A percentile compares a stretch with the other conserved stretches of the same genome.
Conservation (phyloP, 2,888 invertebrate species). For the Lasioglossum figueresi region DNA sequence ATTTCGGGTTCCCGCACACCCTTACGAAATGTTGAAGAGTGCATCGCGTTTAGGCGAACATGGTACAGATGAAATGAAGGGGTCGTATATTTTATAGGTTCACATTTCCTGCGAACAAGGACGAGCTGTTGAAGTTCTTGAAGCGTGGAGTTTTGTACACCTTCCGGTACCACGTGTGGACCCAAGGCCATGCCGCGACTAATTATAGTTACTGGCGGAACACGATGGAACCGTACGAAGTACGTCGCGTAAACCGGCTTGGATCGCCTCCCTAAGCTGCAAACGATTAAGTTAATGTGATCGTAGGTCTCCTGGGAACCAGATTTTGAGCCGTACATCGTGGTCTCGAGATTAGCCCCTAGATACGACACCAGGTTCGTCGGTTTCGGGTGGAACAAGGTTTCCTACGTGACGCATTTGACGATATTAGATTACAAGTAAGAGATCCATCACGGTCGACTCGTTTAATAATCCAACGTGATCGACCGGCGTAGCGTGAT, state of each 20-base stretch:
- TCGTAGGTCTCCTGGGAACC: slow-evolving; percentile 93
- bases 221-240: slow-evolving; percentile 91
- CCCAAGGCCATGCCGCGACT: slow-evolving; percentile 93
- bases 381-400: slow-evolving; percentile 99
- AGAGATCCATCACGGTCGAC: slow-evolving; percentile 71
- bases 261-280: not conserved
- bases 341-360: slow-evolving; percentile 90
- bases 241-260: slow-evolving; percentile 73
- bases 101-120: slow-evolving; percentile 91
- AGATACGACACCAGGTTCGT: slow-evolving; percentile 94
- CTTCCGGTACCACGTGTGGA: slow-evolving; percentile 95
- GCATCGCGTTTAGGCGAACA: not conserved
- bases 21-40: not conserved
- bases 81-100: slow-evolving; percentile 81
- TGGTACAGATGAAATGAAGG: not conserved
- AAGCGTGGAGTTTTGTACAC: slow-evolving; percentile 91
- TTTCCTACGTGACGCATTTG: slow-evolving; percentile 94
- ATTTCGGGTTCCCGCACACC: too few relatives aligned
- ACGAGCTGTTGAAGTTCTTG: slow-evolving; percentile 90
- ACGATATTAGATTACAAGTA: slow-evolving; percentile 91
- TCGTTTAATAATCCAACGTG: slow-evolving; percentile 33
- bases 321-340: slow-evolving; percentile 96
- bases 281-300: slow-evolving; percentile 22
- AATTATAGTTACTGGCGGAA: slow-evolving; percentile 93
- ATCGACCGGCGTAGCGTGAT: slow-evolving; percentile 22